Base-by-base conservation (phyloP, 2,113 vertebrate species). In the Zosterops lateralis region DNA sequence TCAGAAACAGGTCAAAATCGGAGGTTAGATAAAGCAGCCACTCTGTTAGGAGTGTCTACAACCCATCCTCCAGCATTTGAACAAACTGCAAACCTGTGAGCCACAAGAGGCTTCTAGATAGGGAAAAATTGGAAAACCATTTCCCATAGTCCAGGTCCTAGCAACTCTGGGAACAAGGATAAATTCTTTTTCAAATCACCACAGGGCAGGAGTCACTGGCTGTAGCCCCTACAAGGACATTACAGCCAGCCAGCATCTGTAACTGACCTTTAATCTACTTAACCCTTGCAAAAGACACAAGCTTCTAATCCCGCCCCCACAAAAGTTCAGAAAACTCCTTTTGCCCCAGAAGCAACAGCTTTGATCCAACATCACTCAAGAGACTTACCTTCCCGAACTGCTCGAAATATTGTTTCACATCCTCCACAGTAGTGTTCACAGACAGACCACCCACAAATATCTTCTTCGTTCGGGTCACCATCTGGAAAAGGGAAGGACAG, bases 381-480 rank as follows among this genome's bases (percentile, higher is more conserved):
- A 64, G 65, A 93, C 98, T 98, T 97, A 99, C 99, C 99, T 99
- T 99, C 91, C 99, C 99, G 38, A 99, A 99, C 97, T 99, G 99
- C 96, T 99, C 99, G 3, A 99, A 99, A 96, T 99, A 99, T 31
- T 99, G 99, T 96, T 99, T 99, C 94, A 99, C 99, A 47, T 99
- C 99, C 86, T 99, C 99, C 95, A 99, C 99, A 14, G 99, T 99
- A 76, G 99, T 99, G 98, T 99, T 99, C 96, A 99, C 99, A 0
- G 99, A 99, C 88, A 99, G 97, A 84, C 99, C 99, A 87, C 99
- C 99, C 38, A 99, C 99, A 97, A 99, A 99, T 98, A 99, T 99
- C 98, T 99, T 99, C 99, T 99, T 99, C 90, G 99, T 99, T 96
- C 99, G 98, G 94, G 99, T 99, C 98, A 99, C 99, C 97, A 99